Evolutionary conservation across 2,888 invertebrate genomes (phyloP).

Genomic region (Ellobium chinense): DNA sequence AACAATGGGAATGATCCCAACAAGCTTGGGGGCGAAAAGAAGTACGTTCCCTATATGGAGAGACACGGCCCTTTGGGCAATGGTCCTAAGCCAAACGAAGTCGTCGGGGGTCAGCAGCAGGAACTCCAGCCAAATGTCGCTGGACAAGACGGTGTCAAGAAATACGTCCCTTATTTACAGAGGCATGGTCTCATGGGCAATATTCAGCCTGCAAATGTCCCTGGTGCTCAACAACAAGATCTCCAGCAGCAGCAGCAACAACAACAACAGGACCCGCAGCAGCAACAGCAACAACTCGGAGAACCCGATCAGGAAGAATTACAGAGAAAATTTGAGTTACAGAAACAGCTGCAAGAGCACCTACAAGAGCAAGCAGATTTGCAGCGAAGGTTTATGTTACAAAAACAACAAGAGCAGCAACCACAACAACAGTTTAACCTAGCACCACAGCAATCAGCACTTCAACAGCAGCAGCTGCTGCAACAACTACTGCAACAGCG

Average conservation of each 20-base stretch:
- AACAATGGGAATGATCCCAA: background rate
- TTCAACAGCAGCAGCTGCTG: background rate
- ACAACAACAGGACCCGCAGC: background rate
- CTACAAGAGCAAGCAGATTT: background rate
- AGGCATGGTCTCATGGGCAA: background rate
- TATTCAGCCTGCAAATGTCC: no score
- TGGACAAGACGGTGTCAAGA: background rate
- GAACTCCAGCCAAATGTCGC: no score
- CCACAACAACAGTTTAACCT: background rate
- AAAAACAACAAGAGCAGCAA: background rate
- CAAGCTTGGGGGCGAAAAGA: background rate
- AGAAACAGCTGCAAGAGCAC: background rate
- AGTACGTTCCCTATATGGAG: background rate
- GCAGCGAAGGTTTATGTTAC: background rate
- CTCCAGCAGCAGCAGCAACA: background rate
- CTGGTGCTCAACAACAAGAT: no score
- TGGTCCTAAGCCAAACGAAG: background rate
- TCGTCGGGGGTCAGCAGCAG: background rate
- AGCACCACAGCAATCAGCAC: background rate
- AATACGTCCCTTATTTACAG: constrained; percentile 1
- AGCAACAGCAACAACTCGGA: background rate
- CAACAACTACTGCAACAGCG: background rate
- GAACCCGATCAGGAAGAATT: background rate
- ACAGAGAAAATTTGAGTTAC: background rate
- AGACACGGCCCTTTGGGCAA: background rate